Percentiles rank a stretch among this genome's conserved stretches.
Conservation (phyloP, 2,113 vertebrate species). For the Corythoichthys haematopterus region DNA sequence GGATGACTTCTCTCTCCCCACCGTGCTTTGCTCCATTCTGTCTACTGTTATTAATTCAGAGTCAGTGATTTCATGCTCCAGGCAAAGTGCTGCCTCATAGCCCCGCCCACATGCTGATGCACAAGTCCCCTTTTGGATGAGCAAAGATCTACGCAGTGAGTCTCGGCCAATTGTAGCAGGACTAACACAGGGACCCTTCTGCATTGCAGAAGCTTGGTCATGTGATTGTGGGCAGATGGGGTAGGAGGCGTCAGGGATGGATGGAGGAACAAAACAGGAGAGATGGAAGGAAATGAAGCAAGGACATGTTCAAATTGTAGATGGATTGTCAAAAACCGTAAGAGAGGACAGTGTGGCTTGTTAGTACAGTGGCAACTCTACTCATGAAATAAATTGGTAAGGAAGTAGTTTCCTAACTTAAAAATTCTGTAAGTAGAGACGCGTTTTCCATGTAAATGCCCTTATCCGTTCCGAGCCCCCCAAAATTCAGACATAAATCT, state of each 20-base stretch:
- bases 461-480: too few species aligned
- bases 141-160: constrained; percentile 18
- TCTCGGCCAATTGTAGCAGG: constrained; percentile 43
- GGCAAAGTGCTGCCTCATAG: constrained; percentile 42
- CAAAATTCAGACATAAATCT: too few species aligned
- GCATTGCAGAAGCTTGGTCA: constrained; percentile 50
- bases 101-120: constrained; percentile 22
- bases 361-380: too few species aligned
- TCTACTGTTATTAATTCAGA: constrained; percentile 68
- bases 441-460: too few species aligned
- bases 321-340: neutral
- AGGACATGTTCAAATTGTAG: neutral
- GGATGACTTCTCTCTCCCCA: constrained; percentile 35
- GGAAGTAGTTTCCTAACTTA: too few species aligned
- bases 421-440: too few species aligned
- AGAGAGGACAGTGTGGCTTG: neutral
- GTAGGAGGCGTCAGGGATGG: constrained; percentile 33
- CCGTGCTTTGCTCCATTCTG: constrained; percentile 58
- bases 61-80: constrained; percentile 54
- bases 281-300: neutral
- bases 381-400: too few species aligned
- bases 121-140: constrained; percentile 38
- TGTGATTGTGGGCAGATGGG: constrained; percentile 62
- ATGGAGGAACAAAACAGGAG: neutral
- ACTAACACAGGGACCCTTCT: constrained; percentile 45